phyloP scores from a whole-genome alignment of 2,888 invertebrate genomes.

The Phasia obesa region DNA sequence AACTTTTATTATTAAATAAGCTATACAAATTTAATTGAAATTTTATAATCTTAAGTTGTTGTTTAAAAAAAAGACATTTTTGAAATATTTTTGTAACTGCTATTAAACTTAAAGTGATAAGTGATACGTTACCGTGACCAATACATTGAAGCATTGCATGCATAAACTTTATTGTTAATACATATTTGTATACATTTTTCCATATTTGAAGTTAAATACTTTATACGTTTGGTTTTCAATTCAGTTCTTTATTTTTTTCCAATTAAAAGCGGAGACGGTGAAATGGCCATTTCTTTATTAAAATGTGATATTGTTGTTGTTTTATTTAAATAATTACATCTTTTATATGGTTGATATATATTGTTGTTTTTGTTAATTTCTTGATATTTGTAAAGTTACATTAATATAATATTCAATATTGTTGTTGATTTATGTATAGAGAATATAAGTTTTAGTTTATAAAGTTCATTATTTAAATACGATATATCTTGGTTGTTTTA shows the following conservation, averaged over 20 bases:
- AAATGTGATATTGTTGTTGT: background rate
- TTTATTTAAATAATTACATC: constrained; percentile 31
- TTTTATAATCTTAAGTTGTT: too few relatives aligned
- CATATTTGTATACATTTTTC: background rate
- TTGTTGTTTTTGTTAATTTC: constrained; percentile 25
- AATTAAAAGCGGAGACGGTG: background rate
- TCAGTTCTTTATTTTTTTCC: background rate
- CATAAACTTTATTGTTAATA: background rate
- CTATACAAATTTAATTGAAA: too few relatives aligned
- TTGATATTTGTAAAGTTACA: constrained; percentile 39
- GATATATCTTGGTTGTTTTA: constrained; percentile 47
- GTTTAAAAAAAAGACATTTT: too few relatives aligned
- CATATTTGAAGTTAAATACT: constrained; percentile 33
- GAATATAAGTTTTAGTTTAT: constrained; percentile 43
- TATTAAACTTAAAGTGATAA: too few relatives aligned
- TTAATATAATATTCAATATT: constrained; percentile 28
- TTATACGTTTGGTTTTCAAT: background rate
- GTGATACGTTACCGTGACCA: constrained; percentile 8
- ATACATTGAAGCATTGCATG: background rate
- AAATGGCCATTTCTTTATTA: constrained; percentile 40
- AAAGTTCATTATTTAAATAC: constrained; percentile 31
- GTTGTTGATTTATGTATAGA: constrained; percentile 31
- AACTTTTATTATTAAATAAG: too few relatives aligned
- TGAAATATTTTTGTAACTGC: too few relatives aligned
- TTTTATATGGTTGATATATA: constrained; percentile 29